Conservation (phyloP, 2,113 vertebrate genomes). For the Fukomys damarensis region DNA sequence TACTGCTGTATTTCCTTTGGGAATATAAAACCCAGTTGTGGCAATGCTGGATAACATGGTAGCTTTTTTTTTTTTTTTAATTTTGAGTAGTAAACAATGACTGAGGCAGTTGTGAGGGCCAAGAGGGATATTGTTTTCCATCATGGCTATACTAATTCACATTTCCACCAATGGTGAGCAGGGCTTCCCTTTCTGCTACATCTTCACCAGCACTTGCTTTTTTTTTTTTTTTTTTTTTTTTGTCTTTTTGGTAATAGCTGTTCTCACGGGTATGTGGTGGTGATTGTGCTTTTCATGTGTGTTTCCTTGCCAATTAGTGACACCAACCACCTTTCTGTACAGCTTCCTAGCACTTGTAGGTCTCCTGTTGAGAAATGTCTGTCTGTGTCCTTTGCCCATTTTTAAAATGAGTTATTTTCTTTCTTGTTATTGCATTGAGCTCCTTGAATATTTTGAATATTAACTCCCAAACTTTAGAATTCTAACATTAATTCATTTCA, state of each 20-base stretch:
- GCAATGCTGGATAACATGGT: background rate
- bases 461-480: background rate
- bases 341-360: background rate
- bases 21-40: background rate
- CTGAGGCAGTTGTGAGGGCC: background rate
- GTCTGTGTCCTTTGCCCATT: background rate
- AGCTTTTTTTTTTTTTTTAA: background rate
- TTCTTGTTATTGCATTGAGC: background rate
- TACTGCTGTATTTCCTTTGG: background rate
- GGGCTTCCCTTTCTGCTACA: background rate
- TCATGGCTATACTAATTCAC: no score
- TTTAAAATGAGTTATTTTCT: background rate
- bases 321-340: background rate
- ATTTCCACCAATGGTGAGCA: background rate
- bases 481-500: conserved; percentile 19
- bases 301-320: background rate
- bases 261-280: background rate
- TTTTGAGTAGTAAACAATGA: background rate
- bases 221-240: no score
- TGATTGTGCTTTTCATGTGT: background rate
- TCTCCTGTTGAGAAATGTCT: background rate
- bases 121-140: background rate
- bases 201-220: background rate
- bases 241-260: background rate
- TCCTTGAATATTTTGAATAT: background rate